A percentile compares a stretch with the other conserved stretches of the same genome.
These are phyloP conservation scores for Pocillopora meandrina DNA, from an alignment of 92 coral and sea anemone genomes.

Conservation along the genomic window DNA sequence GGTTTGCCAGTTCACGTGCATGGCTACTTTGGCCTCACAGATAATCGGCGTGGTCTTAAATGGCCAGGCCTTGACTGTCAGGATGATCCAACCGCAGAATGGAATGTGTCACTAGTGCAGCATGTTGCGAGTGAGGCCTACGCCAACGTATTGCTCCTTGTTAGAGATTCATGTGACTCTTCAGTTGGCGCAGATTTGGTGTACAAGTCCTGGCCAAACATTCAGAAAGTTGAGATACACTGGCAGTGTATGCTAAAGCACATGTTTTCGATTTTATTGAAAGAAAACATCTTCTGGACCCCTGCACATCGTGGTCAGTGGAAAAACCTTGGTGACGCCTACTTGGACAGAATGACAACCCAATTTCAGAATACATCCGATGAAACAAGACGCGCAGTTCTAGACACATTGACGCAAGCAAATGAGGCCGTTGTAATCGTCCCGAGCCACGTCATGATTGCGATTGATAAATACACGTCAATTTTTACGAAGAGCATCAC, in stretches of 20 bases:
- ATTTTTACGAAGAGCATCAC: conserved; percentile 49
- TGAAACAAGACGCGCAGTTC: conserved; percentile 45
- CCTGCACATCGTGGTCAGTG: conserved; percentile 62
- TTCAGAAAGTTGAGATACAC: conserved; percentile 55
- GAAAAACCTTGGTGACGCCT: conserved; percentile 50
- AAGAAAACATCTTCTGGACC: conserved; percentile 61
- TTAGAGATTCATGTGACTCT: conserved; percentile 21
- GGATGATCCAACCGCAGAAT: conserved; percentile 85
- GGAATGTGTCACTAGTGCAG: conserved; percentile 77
- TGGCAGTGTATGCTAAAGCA: conserved; percentile 74
- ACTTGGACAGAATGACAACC: conserved; percentile 58
- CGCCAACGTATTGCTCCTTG: conserved; percentile 47
- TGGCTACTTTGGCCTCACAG: conserved; percentile 91
- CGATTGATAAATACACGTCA: conserved; percentile 43
- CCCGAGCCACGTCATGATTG: conserved; percentile 68
- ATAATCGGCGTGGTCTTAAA: conserved; percentile 92
- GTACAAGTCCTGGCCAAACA: conserved; percentile 76
- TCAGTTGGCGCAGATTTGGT: conserved; percentile 35
- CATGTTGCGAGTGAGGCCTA: conserved; percentile 71
- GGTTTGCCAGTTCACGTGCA: conserved; percentile 93
- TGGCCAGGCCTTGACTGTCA: conserved; percentile 95
- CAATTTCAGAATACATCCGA: conserved; percentile 6
- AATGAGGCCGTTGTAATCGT: conserved; percentile 76
- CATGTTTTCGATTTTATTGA: conserved; percentile 47
- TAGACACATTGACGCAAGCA: conserved; percentile 59